These are phyloP conservation scores for Apis laboriosa DNA, from an alignment of 1,140 invertebrate species.

Conservation along the genomic window DNA sequence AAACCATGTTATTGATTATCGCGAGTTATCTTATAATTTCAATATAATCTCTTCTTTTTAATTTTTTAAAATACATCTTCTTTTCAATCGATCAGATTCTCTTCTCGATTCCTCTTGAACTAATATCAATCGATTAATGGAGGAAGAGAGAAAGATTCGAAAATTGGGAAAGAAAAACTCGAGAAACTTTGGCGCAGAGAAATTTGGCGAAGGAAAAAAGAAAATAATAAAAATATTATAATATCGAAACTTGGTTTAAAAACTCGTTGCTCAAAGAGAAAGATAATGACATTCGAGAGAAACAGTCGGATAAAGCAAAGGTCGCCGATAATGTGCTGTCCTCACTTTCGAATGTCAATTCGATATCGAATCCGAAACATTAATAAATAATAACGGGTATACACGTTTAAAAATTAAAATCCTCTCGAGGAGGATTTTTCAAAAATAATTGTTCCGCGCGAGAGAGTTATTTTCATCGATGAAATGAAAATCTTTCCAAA, in stretches of 20 bases:
- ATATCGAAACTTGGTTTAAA: constrained; percentile 17
- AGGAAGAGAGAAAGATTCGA: no score
- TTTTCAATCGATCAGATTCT: no score
- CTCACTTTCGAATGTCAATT: constrained; percentile 21
- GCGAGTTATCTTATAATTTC: constrained; percentile 1
- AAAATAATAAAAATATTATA: constrained; percentile 2
- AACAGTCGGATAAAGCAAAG: constrained; percentile 47
- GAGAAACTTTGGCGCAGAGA: not conserved
- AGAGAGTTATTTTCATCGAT: no score
- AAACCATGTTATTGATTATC: not conserved
- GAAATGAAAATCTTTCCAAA: no score
- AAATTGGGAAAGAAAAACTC: not conserved
- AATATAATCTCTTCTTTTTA: not conserved
- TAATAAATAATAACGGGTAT: constrained; percentile 6
- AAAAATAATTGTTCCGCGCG: no score
- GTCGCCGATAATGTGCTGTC: constrained; percentile 41
- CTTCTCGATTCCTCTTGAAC: no score
- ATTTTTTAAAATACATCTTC: no score
- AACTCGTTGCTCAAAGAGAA: not conserved
- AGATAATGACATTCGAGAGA: constrained; percentile 31
- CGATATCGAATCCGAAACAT: constrained; percentile 20
- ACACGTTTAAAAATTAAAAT: no score
- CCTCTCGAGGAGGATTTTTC: no score
- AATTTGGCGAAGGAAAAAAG: not conserved
- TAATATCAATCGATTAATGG: not conserved